A percentile compares a stretch with the other conserved stretches of the same genome.
These are phyloP conservation scores for Acrossocheilus wenchowensis DNA, from an alignment of 2,797 vertebrate genomes.

Conservation along the genomic window DNA sequence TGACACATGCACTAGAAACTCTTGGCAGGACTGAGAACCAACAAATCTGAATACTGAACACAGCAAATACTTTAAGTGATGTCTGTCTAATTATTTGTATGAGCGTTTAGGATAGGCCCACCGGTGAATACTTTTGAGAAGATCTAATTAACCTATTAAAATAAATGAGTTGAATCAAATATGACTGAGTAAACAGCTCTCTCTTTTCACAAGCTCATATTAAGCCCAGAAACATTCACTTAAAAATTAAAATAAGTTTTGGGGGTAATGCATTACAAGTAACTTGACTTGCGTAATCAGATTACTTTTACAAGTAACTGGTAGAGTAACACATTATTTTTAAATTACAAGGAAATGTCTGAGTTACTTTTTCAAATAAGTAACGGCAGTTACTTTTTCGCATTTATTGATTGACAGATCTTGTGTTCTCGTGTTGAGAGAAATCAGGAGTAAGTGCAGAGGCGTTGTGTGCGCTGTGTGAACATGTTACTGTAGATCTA, in stretches of 20 bases:
- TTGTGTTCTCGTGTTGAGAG: no score
- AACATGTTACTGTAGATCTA: not conserved
- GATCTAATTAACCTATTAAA: conserved; percentile 25
- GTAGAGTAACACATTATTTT: not conserved
- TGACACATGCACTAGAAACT: not conserved
- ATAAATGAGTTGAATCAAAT: conserved; percentile 2
- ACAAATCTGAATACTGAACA: not conserved
- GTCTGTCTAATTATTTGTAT: conserved; percentile 9
- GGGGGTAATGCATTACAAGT: no score
- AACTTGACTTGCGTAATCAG: not conserved
- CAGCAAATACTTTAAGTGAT: conserved; percentile 12
- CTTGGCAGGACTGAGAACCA: not conserved
- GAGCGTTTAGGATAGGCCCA: conserved; percentile 17
- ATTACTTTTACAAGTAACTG: not conserved
- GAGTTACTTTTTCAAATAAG: no score
- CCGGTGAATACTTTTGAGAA: not conserved
- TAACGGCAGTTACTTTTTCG: no score
- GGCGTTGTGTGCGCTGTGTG: no score
- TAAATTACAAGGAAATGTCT: no score
- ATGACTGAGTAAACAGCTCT: not conserved
- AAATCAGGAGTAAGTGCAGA: no score
- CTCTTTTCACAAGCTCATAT: not conserved
- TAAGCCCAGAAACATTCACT: not conserved
- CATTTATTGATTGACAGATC: no score
- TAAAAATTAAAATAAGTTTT: not conserved